phyloP scores from a whole-genome alignment of 2,113 vertebrate species.

The Cariama cristata region DNA sequence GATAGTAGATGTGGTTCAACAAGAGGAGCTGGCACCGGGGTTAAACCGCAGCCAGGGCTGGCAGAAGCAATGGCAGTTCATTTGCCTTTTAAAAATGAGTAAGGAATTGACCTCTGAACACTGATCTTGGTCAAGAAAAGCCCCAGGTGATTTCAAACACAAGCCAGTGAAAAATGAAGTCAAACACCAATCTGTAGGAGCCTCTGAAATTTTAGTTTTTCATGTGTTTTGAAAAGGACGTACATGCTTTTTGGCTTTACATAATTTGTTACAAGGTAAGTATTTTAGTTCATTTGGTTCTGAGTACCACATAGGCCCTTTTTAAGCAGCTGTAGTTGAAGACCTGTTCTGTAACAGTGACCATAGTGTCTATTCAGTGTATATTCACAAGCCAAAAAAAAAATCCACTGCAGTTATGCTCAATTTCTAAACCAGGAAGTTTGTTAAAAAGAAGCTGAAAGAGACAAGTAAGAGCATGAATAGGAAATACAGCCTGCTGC shows the following conservation, averaged over 20 bases:
- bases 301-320: background rate
- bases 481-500: background rate
- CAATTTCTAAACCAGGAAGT: background rate
- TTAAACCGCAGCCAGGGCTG: background rate
- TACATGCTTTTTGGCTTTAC: accelerated
- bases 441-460: background rate
- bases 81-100: background rate
- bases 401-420: background rate
- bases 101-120: background rate
- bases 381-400: background rate
- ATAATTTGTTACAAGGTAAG: background rate
- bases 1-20: accelerated
- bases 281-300: background rate
- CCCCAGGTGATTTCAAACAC: accelerated
- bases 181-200: background rate
- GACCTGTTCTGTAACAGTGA: background rate
- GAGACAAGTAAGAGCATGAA: background rate
- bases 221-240: background rate
- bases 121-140: background rate
- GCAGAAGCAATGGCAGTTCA: background rate
- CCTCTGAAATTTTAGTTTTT: background rate
- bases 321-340: background rate
- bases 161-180: background rate
- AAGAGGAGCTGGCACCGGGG: background rate
- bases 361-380: background rate